Base-by-base conservation (phyloP, 2,113 vertebrate species). In the Scalopus aquaticus region DNA sequence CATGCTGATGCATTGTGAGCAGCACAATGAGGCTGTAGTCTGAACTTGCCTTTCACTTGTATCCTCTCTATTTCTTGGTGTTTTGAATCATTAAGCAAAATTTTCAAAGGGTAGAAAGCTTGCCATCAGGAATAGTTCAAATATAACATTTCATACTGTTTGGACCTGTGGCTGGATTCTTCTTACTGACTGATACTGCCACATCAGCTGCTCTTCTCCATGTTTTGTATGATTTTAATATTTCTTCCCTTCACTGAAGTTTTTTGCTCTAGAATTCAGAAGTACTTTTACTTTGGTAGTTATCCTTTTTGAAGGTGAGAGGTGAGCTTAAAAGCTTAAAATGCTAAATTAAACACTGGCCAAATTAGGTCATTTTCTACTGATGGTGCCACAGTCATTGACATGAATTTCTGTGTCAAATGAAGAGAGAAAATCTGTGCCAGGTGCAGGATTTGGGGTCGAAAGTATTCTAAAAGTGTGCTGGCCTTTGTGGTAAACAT, bases 251-350 rank as follows among this genome's bases (percentile, higher is more conserved):
- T 76, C 54, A 37, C 30, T 19, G 12, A 46, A 94, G 44, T 5
- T 72, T 69, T 70, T 69, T 64, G n/a, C 24, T 95, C 87, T 80
- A 49, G 26, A 92, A 88, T 56, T 95, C 44, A 77, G 70, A 92
- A 78, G 9, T 51, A 77, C 16, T 77, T 80, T 90, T 49, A 28
- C 22, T 87, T 82, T 79, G 44, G 80, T 65, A 60, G 44, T 76
- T 22, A 42, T 76, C 17, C 62, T 72, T 51, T 96, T 80, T 65
- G 54, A 92, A 90, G 3, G 3, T 37, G 35, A 85, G 77, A 90
- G 32, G 44, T 62, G 22, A 77, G 15, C 35, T 49, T 81, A 88
- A 89, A 42, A 85, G 28, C 20, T 56, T 1, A 80, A 84, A 96
- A 51, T 2, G 17, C 46, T 78, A 72, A 90, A 56, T 49, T 39